Evolutionary conservation across 2,888 invertebrate genomes (phyloP).

Genomic region (Apotomis turbidana): DNA sequence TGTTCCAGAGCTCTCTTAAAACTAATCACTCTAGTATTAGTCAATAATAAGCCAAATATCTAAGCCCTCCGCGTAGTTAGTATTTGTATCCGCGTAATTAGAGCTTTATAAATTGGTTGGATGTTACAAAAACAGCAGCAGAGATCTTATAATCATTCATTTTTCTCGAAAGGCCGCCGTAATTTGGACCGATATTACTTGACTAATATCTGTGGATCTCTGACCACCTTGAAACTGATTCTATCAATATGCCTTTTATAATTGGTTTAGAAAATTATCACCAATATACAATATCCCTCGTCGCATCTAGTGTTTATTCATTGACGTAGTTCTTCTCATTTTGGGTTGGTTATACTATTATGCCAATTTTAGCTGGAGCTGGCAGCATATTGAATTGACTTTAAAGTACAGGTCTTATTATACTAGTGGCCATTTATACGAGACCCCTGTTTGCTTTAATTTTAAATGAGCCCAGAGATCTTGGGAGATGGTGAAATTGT

Average conservation of each 20-base stretch:
- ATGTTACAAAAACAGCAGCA: too few relatives aligned
- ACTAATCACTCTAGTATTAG: too few relatives aligned
- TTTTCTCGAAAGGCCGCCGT: too few relatives aligned
- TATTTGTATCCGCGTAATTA: too few relatives aligned
- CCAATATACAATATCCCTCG: not conserved
- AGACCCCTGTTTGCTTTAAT: not conserved
- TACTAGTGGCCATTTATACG: not conserved
- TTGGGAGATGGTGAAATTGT: constrained; percentile 1
- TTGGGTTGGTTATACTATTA: not conserved
- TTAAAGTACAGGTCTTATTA: not conserved
- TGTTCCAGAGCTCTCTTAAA: too few relatives aligned
- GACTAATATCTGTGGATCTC: too few relatives aligned
- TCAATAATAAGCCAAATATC: too few relatives aligned
- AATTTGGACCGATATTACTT: too few relatives aligned
- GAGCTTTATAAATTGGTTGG: too few relatives aligned
- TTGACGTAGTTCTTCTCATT: not conserved
- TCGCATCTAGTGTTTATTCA: not conserved
- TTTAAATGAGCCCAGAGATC: not conserved
- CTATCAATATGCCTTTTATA: not conserved
- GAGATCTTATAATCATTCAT: too few relatives aligned
- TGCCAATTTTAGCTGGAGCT: not conserved
- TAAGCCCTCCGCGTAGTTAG: too few relatives aligned
- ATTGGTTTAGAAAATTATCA: not conserved
- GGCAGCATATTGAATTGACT: not conserved
- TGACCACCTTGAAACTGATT: too few relatives aligned